These are phyloP conservation scores for Hipparchia sbordonii DNA, from an alignment of 2,888 invertebrate species.

Conservation along the genomic window DNA sequence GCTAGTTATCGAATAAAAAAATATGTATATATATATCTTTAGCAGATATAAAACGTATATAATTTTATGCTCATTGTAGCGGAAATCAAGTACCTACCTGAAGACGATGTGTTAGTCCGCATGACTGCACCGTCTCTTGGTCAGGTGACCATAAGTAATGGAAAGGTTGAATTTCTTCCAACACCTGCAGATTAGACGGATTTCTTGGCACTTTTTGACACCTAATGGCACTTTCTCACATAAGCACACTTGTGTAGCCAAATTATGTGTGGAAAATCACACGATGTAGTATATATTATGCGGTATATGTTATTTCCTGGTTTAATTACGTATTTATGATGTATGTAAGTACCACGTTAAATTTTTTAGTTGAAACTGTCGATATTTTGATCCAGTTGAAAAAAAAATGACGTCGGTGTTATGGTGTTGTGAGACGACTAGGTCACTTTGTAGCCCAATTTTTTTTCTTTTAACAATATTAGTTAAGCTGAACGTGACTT, in stretches of 20 bases:
- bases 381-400: too few relatives aligned
- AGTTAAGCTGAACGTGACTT: too few relatives aligned
- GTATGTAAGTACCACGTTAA: too few relatives aligned
- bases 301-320: too few relatives aligned
- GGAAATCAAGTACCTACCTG: constrained; percentile 28
- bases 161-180: constrained; percentile 61
- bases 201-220: constrained; percentile 50
- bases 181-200: constrained; percentile 50
- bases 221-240: not conserved
- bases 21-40: not conserved
- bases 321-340: too few relatives aligned
- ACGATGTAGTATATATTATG: too few relatives aligned
- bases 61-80: constrained; percentile 32
- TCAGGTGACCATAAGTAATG: constrained; percentile 61
- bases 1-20: not conserved
- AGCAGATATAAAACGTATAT: not conserved
- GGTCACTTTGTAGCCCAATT: too few relatives aligned
- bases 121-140: constrained; percentile 37
- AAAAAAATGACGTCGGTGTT: too few relatives aligned
- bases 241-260: not conserved
- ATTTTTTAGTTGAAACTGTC: too few relatives aligned
- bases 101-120: constrained; percentile 22
- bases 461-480: too few relatives aligned
- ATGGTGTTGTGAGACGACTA: too few relatives aligned
- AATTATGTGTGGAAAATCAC: too few relatives aligned